Evolutionary conservation across 2,797 vertebrate species (phyloP).

Genomic region (Etheostoma nigrum): DNA sequence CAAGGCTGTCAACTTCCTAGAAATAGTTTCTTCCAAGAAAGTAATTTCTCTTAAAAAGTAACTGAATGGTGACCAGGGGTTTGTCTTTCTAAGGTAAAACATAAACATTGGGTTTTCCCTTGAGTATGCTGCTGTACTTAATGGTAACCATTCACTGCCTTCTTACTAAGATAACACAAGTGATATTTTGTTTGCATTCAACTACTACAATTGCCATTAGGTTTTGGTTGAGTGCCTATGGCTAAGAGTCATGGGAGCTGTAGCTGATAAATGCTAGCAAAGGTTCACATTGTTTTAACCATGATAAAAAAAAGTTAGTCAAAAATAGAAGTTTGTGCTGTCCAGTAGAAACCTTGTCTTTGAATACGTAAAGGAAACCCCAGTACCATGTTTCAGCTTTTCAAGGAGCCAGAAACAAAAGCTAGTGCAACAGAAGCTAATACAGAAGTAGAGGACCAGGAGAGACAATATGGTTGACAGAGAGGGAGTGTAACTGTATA

Average conservation of each 20-base stretch:
- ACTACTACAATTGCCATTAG: background rate
- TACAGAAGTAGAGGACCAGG: background rate
- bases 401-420: background rate
- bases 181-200: background rate
- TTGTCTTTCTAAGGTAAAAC: background rate
- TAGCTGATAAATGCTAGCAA: slow-evolving; percentile 1
- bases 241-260: slow-evolving; percentile 18
- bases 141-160: background rate
- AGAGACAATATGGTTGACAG: background rate
- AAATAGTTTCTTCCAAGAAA: slow-evolving; percentile 1
- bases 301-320: background rate
- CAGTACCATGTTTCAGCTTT: slow-evolving; percentile 7
- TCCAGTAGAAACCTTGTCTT: background rate
- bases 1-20: background rate
- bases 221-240: background rate
- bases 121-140: background rate
- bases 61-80: background rate
- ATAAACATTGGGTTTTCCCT: background rate
- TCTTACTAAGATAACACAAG: slow-evolving; percentile 7
- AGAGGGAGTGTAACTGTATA: slow-evolving; percentile 7
- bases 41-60: background rate
- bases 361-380: background rate
- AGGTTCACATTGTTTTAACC: background rate
- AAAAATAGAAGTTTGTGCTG: background rate
- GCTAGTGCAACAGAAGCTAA: background rate